Evolutionary conservation across 1,140 invertebrate species (phyloP), one percentile per base, ranked within the genome.

Genomic region (Drosophila burlai): DNA sequence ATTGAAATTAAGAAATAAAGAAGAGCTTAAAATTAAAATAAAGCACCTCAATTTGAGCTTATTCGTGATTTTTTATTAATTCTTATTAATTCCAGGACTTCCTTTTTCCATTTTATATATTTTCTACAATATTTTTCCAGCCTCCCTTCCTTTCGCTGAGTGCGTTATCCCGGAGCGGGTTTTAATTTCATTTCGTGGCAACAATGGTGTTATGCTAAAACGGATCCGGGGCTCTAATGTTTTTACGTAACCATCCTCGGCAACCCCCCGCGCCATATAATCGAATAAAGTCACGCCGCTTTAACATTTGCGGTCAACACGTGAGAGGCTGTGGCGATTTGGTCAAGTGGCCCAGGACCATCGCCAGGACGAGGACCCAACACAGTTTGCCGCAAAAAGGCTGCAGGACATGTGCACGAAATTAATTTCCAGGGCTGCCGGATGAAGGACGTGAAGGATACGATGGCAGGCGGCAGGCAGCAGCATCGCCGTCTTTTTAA

Each of bases 401-500:
- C 84, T 84, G 84, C 84, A 81, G 84, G 84, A 81, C 84, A 89
- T 89, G 84, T 79, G 82, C 81, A 87, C 84, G 76, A 87, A 87
- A 86, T 83, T 87, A 86, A 80, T 86, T 86, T 86, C 64, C 83
- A 86, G 76, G 58, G 59, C 76, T 59, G 59, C 59, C 50, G 60
- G 80, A 82, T 66, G 38, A 55, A 76, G 61, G 60, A 74, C 65
- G 75, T 38, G 34, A 52, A 40, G 49, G 40, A 36, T 42, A 45
- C 36, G n/a, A 34, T 40, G 52, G 72, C 21, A 15, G 29, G 26
- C 29, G 34, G 34, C 34, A 4, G 31, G 68, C 3, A 52, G 43
- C 29, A 38, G 43, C 29, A 31, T 21, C 36, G 31, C 18, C 36
- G 43, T 71, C 83, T 80, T 87, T 73, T 86, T 86, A 86, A 86